phyloP scores from a whole-genome alignment of 2,113 vertebrate genomes.

The Ginglymostoma cirratum region DNA sequence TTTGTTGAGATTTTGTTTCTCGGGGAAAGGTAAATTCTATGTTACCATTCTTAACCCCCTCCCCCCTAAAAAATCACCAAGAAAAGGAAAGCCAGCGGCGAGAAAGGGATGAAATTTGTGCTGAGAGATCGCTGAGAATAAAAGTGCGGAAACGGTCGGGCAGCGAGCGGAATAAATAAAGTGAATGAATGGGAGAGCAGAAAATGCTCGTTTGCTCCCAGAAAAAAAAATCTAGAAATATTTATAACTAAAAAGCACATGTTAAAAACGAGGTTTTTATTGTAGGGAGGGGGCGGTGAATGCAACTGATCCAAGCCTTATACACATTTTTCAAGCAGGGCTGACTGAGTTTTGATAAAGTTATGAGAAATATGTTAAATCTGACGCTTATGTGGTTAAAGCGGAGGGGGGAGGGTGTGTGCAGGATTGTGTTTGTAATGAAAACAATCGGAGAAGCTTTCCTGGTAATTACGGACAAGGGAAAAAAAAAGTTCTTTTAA shows the following conservation, averaged over 20 bases:
- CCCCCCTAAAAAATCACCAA: too few relatives aligned
- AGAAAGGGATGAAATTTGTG: not conserved
- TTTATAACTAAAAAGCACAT: not conserved
- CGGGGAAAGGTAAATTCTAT: not conserved
- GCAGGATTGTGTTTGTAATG: not conserved
- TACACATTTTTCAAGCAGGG: not conserved
- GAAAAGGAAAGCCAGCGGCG: not conserved
- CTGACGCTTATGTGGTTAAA: not conserved
- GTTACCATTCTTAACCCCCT: not conserved
- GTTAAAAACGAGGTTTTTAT: constrained; percentile 2
- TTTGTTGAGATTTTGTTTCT: not conserved
- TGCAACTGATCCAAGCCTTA: not conserved
- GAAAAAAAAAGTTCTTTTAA: not conserved
- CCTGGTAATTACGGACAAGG: not conserved
- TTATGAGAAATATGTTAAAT: not conserved
- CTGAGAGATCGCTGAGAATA: not conserved
- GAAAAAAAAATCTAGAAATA: not conserved
- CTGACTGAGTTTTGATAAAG: not conserved
- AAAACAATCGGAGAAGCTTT: not conserved
- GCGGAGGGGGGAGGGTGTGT: not conserved
- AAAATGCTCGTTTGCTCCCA: not conserved
- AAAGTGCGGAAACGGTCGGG: not conserved
- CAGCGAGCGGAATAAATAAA: not conserved
- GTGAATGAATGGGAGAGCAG: not conserved
- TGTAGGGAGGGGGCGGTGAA: too few relatives aligned